Evolutionary conservation across 2,888 invertebrate species (phyloP).

Genomic region (Cerastis rubricosa): DNA sequence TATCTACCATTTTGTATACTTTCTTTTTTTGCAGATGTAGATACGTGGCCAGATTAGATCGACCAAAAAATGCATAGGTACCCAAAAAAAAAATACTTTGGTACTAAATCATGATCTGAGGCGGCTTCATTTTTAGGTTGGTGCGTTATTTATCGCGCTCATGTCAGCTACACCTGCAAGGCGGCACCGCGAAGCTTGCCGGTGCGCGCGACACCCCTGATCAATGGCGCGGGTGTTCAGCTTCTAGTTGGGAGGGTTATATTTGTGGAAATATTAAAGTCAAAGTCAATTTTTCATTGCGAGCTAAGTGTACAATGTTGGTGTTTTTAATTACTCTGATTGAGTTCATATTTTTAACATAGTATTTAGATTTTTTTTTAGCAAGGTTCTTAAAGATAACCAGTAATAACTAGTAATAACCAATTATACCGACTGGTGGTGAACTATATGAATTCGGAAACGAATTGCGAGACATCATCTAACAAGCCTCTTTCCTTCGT

Average conservation of each 20-base stretch:
- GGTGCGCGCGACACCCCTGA: constrained; percentile 53
- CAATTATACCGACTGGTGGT: too few relatives aligned
- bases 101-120: constrained; percentile 17
- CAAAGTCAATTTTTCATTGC: too few relatives aligned
- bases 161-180: constrained; percentile 57
- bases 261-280: constrained; percentile 16
- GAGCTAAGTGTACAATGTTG: too few relatives aligned
- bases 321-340: not conserved
- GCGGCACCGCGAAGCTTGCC: constrained; percentile 38
- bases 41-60: not conserved
- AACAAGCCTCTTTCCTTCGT: too few relatives aligned
- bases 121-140: constrained; percentile 54
- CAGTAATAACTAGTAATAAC: too few relatives aligned
- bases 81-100: too few relatives aligned
- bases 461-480: too few relatives aligned
- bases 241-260: constrained; percentile 3
- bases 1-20: too few relatives aligned
- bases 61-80: not conserved
- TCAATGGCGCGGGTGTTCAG: constrained; percentile 47
- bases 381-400: too few relatives aligned
- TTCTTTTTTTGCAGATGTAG: not conserved
- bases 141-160: constrained; percentile 55
- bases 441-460: too few relatives aligned
- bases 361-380: too few relatives aligned
- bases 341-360: not conserved